A percentile compares a stretch with the other conserved stretches of the same genome.
Evolutionary conservation across 2,888 invertebrate species (phyloP).

Genomic region (Phaonia tiefii): DNA sequence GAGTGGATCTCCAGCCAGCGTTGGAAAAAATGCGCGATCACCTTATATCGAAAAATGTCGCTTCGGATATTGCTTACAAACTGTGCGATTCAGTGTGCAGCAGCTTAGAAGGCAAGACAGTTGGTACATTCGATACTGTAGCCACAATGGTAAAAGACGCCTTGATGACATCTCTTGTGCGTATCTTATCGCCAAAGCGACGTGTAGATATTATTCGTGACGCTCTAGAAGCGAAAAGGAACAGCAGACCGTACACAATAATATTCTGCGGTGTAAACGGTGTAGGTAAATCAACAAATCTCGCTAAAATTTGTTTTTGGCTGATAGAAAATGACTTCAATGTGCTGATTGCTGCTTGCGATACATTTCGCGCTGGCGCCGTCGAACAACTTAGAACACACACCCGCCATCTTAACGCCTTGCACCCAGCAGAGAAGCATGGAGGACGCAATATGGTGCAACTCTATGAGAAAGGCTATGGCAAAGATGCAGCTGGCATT

Average conservation of each 20-base stretch:
- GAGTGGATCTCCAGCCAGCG: conserved; percentile 90
- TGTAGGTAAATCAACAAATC: conserved; percentile 98
- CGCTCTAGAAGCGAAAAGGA: conserved; percentile 92
- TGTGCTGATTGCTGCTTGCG: conserved; percentile 98
- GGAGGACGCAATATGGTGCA: conserved; percentile 91
- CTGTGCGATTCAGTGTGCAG: conserved; percentile 95
- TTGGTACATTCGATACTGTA: conserved; percentile 98
- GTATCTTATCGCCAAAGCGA: conserved; percentile 95
- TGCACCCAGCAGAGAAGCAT: conserved; percentile 91
- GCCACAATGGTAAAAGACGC: conserved; percentile 92
- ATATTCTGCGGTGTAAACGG: conserved; percentile 99
- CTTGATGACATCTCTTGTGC: conserved; percentile 94
- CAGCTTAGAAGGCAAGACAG: conserved; percentile 93
- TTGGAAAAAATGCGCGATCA: conserved; percentile 97
- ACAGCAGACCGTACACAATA: conserved; percentile 95
- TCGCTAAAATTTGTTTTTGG: conserved; percentile 99
- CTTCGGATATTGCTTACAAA: conserved; percentile 95
- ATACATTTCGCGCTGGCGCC: conserved; percentile 99
- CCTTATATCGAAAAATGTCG: conserved; percentile 98
- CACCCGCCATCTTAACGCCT: conserved; percentile 93
- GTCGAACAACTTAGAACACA: conserved; percentile 99
- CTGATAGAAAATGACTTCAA: conserved; percentile 97
- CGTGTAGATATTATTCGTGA: conserved; percentile 98
- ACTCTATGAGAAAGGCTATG: conserved; percentile 98
- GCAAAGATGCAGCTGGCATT: conserved; percentile 98